phyloP scores from a whole-genome alignment of 2,113 vertebrate genomes.

The Enhydra lutris region DNA sequence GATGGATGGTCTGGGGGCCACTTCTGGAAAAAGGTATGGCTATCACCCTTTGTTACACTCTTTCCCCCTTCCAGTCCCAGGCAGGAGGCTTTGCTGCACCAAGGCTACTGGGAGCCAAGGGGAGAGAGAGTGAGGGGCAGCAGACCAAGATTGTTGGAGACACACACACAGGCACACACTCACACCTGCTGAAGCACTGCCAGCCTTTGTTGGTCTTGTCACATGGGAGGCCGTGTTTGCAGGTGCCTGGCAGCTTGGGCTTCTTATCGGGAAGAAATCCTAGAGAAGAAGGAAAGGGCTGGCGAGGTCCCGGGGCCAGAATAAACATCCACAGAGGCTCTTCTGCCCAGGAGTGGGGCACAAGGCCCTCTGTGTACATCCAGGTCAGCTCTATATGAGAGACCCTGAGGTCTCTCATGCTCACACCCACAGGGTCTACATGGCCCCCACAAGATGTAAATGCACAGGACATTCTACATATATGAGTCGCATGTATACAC shows the following conservation, averaged over 20 bases:
- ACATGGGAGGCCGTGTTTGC: background rate
- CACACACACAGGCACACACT: background rate
- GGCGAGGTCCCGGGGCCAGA: background rate
- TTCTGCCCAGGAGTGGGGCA: background rate
- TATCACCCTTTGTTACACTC: background rate
- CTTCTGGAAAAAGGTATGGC: background rate
- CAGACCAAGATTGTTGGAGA: background rate
- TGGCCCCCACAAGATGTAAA: background rate
- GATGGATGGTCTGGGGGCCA: background rate
- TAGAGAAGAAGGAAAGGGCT: background rate
- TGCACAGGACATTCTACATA: background rate
- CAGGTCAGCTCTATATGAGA: background rate
- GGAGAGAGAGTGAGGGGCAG: background rate
- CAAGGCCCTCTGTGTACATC: background rate
- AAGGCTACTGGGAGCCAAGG: background rate
- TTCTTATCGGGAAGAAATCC: slow-evolving; percentile 6
- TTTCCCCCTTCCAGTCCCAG: background rate
- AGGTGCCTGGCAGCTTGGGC: slow-evolving; percentile 30
- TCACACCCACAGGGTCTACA: background rate
- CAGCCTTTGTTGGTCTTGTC: slow-evolving; percentile 28
- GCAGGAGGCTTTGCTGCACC: background rate
- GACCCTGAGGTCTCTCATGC: background rate
- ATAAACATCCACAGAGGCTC: background rate
- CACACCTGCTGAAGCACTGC: background rate
- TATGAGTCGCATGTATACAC: too few relatives aligned